These are phyloP conservation scores for Epinotia nisella DNA, from an alignment of 2,888 invertebrate species.

Conservation along the genomic window DNA sequence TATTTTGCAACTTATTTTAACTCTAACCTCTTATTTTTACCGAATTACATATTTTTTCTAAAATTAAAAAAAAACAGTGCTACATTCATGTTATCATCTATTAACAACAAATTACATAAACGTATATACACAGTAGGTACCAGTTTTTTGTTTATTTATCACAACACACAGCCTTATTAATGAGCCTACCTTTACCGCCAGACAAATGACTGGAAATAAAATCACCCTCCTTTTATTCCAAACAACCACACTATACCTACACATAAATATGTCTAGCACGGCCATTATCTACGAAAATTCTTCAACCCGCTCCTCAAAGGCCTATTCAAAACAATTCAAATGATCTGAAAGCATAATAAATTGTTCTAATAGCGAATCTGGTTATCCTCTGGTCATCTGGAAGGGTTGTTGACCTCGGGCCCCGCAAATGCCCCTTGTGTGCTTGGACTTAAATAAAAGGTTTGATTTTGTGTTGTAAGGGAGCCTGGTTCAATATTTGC, in stretches of 20 bases:
- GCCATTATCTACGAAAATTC: slow-evolving; percentile 34
- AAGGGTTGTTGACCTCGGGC: slow-evolving; percentile 77
- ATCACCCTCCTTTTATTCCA: slow-evolving; percentile 17
- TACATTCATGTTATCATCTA: not conserved
- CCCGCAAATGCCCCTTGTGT: slow-evolving; percentile 75
- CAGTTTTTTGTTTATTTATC: not conserved
- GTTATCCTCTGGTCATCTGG: slow-evolving; percentile 75
- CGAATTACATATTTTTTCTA: too few relatives aligned
- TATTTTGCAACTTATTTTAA: not conserved
- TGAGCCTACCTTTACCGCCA: slow-evolving; percentile 18
- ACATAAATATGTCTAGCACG: not conserved
- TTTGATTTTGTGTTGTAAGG: slow-evolving; percentile 84
- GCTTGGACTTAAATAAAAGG: slow-evolving; percentile 83
- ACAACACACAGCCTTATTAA: slow-evolving; percentile 6
- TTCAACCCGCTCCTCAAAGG: slow-evolving; percentile 37
- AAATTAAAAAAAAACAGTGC: not conserved
- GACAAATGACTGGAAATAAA: slow-evolving; percentile 16
- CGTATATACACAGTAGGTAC: not conserved
- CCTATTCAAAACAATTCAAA: slow-evolving; percentile 52
- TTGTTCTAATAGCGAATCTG: slow-evolving; percentile 67
- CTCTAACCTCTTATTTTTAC: too few relatives aligned
- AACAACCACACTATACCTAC: slow-evolving; percentile 6
- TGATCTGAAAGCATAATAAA: slow-evolving; percentile 58
- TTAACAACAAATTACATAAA: not conserved
- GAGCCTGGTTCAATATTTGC: slow-evolving; percentile 79